These are phyloP conservation scores for Willisornis vidua DNA, from an alignment of 2,113 vertebrate genomes.

Conservation along the genomic window DNA sequence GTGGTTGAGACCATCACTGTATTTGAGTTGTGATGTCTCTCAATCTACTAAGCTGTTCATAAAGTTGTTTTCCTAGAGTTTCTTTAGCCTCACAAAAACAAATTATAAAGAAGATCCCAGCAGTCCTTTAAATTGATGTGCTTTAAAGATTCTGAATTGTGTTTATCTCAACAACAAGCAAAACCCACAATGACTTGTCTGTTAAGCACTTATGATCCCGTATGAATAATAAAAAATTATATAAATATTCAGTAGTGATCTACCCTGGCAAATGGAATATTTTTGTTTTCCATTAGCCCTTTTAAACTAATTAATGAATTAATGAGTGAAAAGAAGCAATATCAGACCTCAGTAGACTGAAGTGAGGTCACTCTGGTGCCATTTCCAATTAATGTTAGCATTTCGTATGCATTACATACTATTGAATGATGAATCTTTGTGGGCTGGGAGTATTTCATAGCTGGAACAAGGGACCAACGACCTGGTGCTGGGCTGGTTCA, in stretches of 20 bases:
- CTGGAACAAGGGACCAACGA: background rate
- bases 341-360: constrained; percentile 57
- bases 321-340: constrained; percentile 57
- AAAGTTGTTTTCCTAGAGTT: background rate
- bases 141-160: background rate
- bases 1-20: background rate
- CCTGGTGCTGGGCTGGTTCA: background rate
- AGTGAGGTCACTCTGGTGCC: constrained; percentile 35
- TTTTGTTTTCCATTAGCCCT: constrained; percentile 68
- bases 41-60: background rate
- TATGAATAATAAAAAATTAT: constrained; percentile 63
- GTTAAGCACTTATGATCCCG: background rate
- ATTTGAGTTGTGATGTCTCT: background rate
- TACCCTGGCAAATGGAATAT: constrained; percentile 62
- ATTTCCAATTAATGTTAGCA: constrained; percentile 61
- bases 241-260: constrained; percentile 51
- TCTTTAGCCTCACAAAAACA: background rate
- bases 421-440: constrained; percentile 40
- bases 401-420: constrained; percentile 42
- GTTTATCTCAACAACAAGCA: constrained; percentile 15
- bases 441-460: background rate
- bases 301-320: constrained; percentile 71
- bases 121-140: background rate
- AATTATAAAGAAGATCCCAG: background rate
- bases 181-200: background rate